Conservation (phyloP, 2,888 invertebrate genomes). For the Glaucopsyche alexis region DNA sequence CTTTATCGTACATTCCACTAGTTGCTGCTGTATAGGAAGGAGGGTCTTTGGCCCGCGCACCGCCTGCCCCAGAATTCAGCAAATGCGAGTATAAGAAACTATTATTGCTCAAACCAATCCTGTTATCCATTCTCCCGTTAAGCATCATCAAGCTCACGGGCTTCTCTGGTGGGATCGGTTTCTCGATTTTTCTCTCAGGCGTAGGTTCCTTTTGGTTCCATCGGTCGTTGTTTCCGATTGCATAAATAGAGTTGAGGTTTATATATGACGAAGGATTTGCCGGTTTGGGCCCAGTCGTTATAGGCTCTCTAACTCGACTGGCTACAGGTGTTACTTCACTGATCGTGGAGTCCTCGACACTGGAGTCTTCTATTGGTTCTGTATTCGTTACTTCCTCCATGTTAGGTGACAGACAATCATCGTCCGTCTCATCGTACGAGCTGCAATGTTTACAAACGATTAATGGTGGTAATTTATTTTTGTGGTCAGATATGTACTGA, state of each 20-base stretch:
- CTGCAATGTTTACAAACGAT: slow-evolving; percentile 60
- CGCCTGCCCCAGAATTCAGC: slow-evolving; percentile 51
- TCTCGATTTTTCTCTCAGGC: slow-evolving; percentile 61
- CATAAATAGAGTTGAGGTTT: slow-evolving; percentile 73
- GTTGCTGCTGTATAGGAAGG: slow-evolving; percentile 68
- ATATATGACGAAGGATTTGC: slow-evolving; percentile 50
- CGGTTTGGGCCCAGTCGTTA: slow-evolving; percentile 44
- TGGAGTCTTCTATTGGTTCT: slow-evolving; percentile 70
- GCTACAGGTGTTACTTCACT: slow-evolving; percentile 56
- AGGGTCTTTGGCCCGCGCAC: slow-evolving; percentile 64
- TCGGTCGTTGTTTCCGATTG: slow-evolving; percentile 59
- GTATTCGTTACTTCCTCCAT: slow-evolving; percentile 81
- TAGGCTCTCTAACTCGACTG: slow-evolving; percentile 40
- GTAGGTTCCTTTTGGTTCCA: slow-evolving; percentile 49
- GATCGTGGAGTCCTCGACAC: slow-evolving; percentile 67
- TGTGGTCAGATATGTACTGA: slow-evolving; percentile 60
- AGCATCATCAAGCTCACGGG: slow-evolving; percentile 75
- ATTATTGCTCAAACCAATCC: slow-evolving; percentile 67
- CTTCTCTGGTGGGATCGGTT: slow-evolving; percentile 73
- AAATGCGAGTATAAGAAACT: slow-evolving; percentile 74
- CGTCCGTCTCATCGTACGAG: slow-evolving; percentile 85
- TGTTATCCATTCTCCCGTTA: slow-evolving; percentile 69
- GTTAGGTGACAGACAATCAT: slow-evolving; percentile 84
- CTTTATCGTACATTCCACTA: slow-evolving; percentile 57
- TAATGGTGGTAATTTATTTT: slow-evolving; percentile 28